Conservation (phyloP, 2,113 vertebrate species). For the Pomatostomus ruficeps region DNA sequence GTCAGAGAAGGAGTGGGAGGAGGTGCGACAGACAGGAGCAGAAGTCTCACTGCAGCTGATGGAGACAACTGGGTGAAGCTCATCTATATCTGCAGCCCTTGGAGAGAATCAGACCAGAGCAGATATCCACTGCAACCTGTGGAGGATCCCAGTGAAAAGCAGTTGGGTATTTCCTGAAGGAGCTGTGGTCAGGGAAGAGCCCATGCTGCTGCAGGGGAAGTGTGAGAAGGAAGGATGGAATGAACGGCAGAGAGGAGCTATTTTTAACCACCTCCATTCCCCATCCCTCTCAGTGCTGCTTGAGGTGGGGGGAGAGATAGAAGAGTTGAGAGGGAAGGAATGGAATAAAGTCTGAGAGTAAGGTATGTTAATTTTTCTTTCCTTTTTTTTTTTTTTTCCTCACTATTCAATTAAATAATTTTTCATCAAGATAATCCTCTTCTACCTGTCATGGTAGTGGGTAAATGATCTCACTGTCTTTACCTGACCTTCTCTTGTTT, state of each 20-base stretch:
- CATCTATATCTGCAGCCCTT: background rate
- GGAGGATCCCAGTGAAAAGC: background rate
- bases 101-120: background rate
- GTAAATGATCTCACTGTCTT: background rate
- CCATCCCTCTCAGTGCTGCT: background rate
- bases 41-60: background rate
- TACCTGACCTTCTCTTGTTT: background rate
- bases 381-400: no score
- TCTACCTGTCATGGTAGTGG: background rate
- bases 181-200: background rate
- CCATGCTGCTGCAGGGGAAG: background rate
- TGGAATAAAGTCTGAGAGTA: background rate
- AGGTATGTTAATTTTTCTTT: background rate
- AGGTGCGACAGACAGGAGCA: background rate
- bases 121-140: background rate
- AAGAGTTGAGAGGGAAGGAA: background rate
- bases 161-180: background rate
- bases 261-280: background rate
- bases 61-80: background rate
- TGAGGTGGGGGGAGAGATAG: background rate
- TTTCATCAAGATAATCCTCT: background rate
- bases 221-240: background rate
- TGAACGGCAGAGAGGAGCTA: background rate
- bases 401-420: background rate
- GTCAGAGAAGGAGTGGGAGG: background rate